A percentile compares a stretch with the other conserved stretches of the same genome.
Evolutionary conservation across 1,140 invertebrate genomes (phyloP).

Genomic region (Rhysida immarginata): DNA sequence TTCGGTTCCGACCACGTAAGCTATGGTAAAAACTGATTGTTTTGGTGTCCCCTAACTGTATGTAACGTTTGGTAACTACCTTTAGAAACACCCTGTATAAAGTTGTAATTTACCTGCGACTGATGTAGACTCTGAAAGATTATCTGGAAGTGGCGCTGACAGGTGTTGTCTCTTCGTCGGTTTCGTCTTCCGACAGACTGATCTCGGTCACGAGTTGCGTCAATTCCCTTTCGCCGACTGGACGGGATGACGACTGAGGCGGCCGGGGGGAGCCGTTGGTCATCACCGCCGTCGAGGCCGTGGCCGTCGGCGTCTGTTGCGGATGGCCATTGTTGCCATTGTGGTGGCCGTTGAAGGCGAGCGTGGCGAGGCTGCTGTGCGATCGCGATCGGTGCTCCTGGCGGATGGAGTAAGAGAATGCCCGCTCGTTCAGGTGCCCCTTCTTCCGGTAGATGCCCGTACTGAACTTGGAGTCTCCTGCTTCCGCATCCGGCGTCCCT

Average conservation of each 20-base stretch:
- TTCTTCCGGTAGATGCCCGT: slow-evolving; percentile 77
- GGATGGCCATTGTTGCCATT: slow-evolving; percentile 2
- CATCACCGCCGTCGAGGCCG: too few relatives aligned
- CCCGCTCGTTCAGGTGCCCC: slow-evolving; percentile 79
- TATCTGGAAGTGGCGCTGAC: too few relatives aligned
- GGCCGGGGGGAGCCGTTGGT: not conserved
- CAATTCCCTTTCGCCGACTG: not conserved
- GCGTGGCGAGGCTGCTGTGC: slow-evolving; percentile 71
- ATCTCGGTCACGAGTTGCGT: not conserved
- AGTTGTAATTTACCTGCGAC: too few relatives aligned
- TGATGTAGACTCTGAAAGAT: too few relatives aligned
- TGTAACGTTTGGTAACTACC: too few relatives aligned
- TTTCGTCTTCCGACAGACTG: slow-evolving; percentile 6
- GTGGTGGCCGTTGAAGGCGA: slow-evolving; percentile 48
- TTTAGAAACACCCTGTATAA: too few relatives aligned
- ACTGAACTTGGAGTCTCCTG: slow-evolving; percentile 54
- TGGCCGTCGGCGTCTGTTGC: not conserved
- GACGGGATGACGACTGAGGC: not conserved
- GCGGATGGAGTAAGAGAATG: slow-evolving; percentile 83
- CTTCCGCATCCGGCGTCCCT: not conserved
- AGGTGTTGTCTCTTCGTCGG: not conserved
- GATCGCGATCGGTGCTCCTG: slow-evolving; percentile 80
- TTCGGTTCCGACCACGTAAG: too few relatives aligned
- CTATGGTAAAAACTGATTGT: too few relatives aligned
- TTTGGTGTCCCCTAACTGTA: too few relatives aligned